Evolutionary conservation across 92 coral and sea anemone species (phyloP).

Genomic region (Zoanthus solanderi): DNA sequence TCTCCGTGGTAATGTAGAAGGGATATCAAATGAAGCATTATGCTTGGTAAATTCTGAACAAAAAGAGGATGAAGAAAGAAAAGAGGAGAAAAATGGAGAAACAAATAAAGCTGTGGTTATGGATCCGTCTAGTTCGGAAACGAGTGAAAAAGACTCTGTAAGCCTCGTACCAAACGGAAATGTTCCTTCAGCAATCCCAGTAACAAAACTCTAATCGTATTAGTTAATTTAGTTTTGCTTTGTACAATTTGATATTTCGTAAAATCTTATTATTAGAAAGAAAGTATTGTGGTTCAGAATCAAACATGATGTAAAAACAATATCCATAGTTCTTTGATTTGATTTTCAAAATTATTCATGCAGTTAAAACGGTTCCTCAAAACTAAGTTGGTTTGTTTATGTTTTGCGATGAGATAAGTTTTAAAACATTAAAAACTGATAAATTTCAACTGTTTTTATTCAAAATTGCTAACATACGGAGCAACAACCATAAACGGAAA

Average conservation of each 20-base stretch:
- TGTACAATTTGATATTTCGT: not conserved
- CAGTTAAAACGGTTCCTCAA: not conserved
- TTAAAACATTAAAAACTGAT: no score
- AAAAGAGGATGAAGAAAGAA: slow-evolving; percentile 15
- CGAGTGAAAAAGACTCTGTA: not conserved
- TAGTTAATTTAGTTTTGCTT: not conserved
- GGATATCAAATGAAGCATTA: not conserved
- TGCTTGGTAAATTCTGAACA: slow-evolving; percentile 17
- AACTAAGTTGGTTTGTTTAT: no score
- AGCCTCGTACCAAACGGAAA: slow-evolving; percentile 26
- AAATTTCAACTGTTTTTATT: no score
- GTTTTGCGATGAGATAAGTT: no score
- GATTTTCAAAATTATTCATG: no score
- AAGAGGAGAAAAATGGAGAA: slow-evolving; percentile 19
- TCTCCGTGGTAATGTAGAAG: slow-evolving; percentile 32
- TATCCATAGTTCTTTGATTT: no score
- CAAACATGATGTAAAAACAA: no score
- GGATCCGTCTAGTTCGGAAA: not conserved
- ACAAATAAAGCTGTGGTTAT: not conserved
- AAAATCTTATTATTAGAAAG: not conserved
- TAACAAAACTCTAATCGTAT: slow-evolving; percentile 14
- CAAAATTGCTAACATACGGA: no score
- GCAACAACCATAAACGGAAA: no score
- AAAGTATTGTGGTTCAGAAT: not conserved
- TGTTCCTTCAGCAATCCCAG: not conserved